phyloP scores from a whole-genome alignment of 1,140 invertebrate species.

The Olivierus martensii region DNA sequence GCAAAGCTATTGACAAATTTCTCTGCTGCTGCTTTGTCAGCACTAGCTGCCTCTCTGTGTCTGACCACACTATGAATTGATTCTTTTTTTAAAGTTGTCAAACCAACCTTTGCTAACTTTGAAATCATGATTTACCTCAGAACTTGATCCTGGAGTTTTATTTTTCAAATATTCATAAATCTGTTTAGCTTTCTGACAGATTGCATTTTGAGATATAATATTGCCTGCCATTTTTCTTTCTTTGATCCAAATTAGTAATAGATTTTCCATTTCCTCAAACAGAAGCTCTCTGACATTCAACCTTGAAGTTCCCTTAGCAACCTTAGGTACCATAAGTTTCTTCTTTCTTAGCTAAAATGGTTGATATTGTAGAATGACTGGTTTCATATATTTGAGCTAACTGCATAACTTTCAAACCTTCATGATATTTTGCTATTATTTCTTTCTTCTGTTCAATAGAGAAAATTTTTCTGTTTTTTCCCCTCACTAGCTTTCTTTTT shows the following conservation, averaged over 20 bases:
- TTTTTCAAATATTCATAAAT: constrained; percentile 4
- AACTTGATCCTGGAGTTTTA: constrained; percentile 1
- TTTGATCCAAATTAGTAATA: not conserved
- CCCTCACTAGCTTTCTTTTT: constrained; percentile 32
- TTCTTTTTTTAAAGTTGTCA: constrained; percentile 5
- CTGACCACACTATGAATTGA: not conserved
- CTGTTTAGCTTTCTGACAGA: constrained; percentile 2
- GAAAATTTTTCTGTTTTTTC: constrained; percentile 52
- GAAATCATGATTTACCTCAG: not conserved
- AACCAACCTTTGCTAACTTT: constrained; percentile 1
- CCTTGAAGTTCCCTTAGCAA: not conserved
- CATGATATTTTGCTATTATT: not conserved
- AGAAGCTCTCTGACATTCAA: constrained; percentile 1
- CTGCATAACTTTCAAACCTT: not conserved
- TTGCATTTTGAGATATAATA: not conserved
- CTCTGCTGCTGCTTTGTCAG: not conserved
- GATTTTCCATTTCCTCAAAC: constrained; percentile 3
- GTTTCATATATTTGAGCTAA: not conserved
- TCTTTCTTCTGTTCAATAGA: constrained; percentile 37
- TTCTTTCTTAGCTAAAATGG: not conserved
- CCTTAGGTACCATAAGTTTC: not conserved
- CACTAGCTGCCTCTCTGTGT: not conserved
- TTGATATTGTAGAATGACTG: not conserved
- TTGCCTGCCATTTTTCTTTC: not conserved
- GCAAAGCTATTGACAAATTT: not conserved